Base-by-base conservation (phyloP, 2,113 vertebrate genomes). In the Pantherophis guttatus region DNA sequence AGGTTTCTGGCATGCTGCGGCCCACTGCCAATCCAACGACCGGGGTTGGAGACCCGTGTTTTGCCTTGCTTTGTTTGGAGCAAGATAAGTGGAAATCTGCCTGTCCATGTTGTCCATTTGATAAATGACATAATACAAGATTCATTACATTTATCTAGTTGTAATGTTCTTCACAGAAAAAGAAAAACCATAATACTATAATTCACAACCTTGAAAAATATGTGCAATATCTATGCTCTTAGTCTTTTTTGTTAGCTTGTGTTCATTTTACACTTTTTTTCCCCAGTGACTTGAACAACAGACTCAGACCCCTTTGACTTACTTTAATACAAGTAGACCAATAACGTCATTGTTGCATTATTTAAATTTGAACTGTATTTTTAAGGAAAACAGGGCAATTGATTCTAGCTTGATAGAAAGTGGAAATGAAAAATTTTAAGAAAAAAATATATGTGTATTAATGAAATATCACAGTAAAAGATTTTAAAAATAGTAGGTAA, bases 11-110 rank as follows among this genome's bases (percentile, higher is more conserved):
- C 29, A 70, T 70, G 12, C 11, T 5, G 4, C 4, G 1, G 11
- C 62, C 62, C 0, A 9, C 11, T 65, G 8, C 62, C 26, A 1
- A 5, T 33, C 29, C 65, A n/a, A 0, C 5, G 4, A 13, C 12
- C 6, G 65, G 12, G 12, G 1, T n/a, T 54, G 0, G 21, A 3
- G 24, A 26, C 24, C 59, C 59, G 33, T 81, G 70, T 81, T 81
- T 81, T 39, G 70, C 15, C 2, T 39, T 70, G 29, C 33, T 75
- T n/a, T 75, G n/a, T 75, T 75, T 75, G 70, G 13, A 75, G 15
- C n/a, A 75, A 75, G 15, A 8, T 33, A 75, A 75, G n/a, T 75
- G 88, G 96, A 94, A 96, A 95, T 96, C 96, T 95, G 92, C 95
- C 94, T 62, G 13, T 13, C 19, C 19, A 33, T 87, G 44, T 19